Conservation (phyloP, 2,113 vertebrate genomes). For the Eublepharis macularius region DNA sequence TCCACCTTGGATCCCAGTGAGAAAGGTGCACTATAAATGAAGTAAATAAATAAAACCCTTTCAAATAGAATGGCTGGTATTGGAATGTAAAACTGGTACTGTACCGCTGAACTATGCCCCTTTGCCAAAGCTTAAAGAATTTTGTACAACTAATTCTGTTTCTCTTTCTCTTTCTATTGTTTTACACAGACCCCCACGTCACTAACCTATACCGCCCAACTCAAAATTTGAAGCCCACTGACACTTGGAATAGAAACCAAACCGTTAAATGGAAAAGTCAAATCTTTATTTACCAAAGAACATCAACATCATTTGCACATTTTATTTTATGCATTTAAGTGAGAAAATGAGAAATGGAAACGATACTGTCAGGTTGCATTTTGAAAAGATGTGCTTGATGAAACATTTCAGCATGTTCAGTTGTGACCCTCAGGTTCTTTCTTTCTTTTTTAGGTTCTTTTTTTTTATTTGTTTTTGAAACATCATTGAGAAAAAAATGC, state of each 20-base stretch:
- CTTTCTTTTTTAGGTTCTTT: not conserved
- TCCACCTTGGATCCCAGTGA: too few relatives aligned
- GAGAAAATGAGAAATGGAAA: slow-evolving; percentile 62
- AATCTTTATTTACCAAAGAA: slow-evolving; percentile 63
- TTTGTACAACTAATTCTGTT: not conserved
- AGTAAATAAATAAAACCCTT: too few relatives aligned
- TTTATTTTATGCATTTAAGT: slow-evolving; percentile 64
- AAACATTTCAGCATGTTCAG: slow-evolving; percentile 59
- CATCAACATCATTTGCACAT: slow-evolving; percentile 60
- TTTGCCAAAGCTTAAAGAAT: not conserved
- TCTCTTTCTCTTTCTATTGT: too few relatives aligned
- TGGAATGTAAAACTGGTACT: not conserved
- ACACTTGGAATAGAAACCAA: not conserved
- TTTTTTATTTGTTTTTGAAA: slow-evolving; percentile 64
- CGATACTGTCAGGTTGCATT: slow-evolving; percentile 66
- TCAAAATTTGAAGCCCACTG: not conserved
- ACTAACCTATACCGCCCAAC: not conserved
- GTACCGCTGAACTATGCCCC: not conserved
- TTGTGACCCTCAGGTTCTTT: slow-evolving; percentile 58
- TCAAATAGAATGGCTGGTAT: not conserved
- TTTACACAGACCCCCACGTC: not conserved
- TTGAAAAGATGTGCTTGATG: slow-evolving; percentile 63
- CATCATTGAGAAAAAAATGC: slow-evolving; percentile 55
- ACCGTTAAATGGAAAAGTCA: slow-evolving; percentile 20
- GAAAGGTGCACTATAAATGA: too few relatives aligned